These are phyloP conservation scores for Xestia xanthographa DNA, from an alignment of 2,888 invertebrate genomes.

Conservation along the genomic window DNA sequence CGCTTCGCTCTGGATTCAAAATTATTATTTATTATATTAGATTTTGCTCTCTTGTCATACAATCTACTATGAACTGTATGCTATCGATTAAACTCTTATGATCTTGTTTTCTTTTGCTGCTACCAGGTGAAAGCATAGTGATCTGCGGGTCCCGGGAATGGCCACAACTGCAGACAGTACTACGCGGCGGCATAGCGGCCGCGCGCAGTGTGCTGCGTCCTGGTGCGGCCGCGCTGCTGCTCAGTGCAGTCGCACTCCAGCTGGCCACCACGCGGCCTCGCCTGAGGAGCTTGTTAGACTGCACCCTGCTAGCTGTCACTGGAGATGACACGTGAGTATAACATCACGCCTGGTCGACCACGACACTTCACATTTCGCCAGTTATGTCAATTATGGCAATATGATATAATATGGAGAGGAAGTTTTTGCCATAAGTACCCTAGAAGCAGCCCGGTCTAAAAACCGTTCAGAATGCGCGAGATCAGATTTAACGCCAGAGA, in stretches of 20 bases:
- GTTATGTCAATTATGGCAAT: background rate
- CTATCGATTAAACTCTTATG: background rate
- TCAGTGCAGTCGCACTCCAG: slow-evolving; percentile 93
- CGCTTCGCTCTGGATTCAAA: no score
- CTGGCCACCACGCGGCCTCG: slow-evolving; percentile 90
- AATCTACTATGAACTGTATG: background rate
- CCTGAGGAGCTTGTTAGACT: slow-evolving; percentile 89
- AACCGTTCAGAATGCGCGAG: background rate
- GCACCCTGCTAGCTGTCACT: slow-evolving; percentile 90
- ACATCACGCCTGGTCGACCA: background rate
- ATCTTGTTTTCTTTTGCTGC: background rate
- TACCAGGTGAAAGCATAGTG: slow-evolving; percentile 95
- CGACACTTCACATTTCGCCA: background rate
- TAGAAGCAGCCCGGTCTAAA: background rate
- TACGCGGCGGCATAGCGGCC: slow-evolving; percentile 72
- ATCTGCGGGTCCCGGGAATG: slow-evolving; percentile 90
- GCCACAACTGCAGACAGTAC: slow-evolving; percentile 72
- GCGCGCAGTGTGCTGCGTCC: slow-evolving; percentile 89
- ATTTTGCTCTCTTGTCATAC: no score
- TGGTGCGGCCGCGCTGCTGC: slow-evolving; percentile 87
- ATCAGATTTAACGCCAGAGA: background rate
- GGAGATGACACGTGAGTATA: slow-evolving; percentile 44
- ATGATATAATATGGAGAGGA: no score
- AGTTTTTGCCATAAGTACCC: background rate
- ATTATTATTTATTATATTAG: no score